Base-by-base conservation (phyloP, 1,140 invertebrate species). In the Drosophila willistoni region DNA sequence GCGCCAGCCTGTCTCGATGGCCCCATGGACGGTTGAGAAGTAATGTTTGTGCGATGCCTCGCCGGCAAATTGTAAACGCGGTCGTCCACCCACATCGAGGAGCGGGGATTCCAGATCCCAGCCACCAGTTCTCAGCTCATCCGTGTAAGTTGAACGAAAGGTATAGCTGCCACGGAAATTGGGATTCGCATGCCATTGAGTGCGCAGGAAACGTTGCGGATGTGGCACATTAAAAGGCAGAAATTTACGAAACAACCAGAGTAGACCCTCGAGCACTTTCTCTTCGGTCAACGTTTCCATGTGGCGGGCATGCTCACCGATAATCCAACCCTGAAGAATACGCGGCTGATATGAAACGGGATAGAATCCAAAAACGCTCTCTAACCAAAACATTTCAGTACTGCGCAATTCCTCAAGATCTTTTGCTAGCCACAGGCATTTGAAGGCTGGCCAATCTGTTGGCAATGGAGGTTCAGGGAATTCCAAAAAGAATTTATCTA, bases 1-100 rank as follows among this genome's bases (percentile, higher is more conserved):
- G 66, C 96, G 93, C 92, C 95, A 95, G 0, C 96, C 97, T 33
- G 94, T 94, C 91, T 96, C 95, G 3, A 97, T 92, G 1, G 97
- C 97, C 7, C 97, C 97, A 90, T 98, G 96, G 3, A 96, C 96
- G 1, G 96, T 96, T 7, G 95, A 95, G 87, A 95, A 96, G 85
- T 93, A 94, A 74, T 94, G 93, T 33, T 94, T 91, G 70, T 95
- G 94, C 0, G 95, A 95, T 0, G 95, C 95, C 92, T 96, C 95
- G 0, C 95, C 96, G n/a, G 94, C 95, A 81, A 96, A 96, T 67
- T 95, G 93, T 1, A 96, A 77, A 9, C 94, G 90, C 6, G 94
- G 94, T 74, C 93, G 93, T 6, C 92, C 92, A 70, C 85, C 78
- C 1, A 80, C 73, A 73, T 93, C 92, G 7, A 67, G 42, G 17